These are phyloP conservation scores for Halcyon senegalensis DNA, from an alignment of 2,113 vertebrate genomes.

Conservation along the genomic window DNA sequence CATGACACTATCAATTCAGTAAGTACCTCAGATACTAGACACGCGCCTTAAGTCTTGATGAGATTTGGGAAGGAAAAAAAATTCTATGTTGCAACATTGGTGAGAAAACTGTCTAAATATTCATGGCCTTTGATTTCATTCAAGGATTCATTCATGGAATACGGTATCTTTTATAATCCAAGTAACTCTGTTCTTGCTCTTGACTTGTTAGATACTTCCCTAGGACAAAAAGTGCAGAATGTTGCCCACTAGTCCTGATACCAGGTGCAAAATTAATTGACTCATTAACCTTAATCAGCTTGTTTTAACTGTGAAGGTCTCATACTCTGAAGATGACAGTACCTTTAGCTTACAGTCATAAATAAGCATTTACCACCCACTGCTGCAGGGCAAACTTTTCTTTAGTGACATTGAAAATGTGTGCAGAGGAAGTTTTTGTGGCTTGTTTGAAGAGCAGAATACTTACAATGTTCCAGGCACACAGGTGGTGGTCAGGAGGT, in stretches of 20 bases:
- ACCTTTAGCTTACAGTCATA: neutral
- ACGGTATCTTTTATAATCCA: neutral
- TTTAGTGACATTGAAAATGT: neutral
- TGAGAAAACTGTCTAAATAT: neutral
- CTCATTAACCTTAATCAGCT: constrained; percentile 40
- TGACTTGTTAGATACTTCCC: neutral
- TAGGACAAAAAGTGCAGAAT: neutral
- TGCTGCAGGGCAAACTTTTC: neutral
- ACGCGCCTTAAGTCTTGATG: neutral
- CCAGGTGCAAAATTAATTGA: constrained; percentile 26
- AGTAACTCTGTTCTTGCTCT: neutral
- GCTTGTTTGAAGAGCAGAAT: neutral
- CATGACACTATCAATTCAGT: neutral
- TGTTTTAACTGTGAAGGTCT: constrained; percentile 38
- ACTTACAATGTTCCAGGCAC: neutral
- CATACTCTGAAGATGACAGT: neutral
- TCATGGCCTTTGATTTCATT: neutral
- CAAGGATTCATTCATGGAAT: neutral
- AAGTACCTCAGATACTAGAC: neutral
- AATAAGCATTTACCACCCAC: neutral
- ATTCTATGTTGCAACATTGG: neutral
- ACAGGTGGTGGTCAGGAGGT: neutral
- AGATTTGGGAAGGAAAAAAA: too few species aligned
- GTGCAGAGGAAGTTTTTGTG: neutral
- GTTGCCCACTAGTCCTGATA: neutral